Evolutionary conservation across 2,888 invertebrate species (phyloP), one percentile per base, ranked within the genome.

Genomic region (Hirtodrosophila trivittata): DNA sequence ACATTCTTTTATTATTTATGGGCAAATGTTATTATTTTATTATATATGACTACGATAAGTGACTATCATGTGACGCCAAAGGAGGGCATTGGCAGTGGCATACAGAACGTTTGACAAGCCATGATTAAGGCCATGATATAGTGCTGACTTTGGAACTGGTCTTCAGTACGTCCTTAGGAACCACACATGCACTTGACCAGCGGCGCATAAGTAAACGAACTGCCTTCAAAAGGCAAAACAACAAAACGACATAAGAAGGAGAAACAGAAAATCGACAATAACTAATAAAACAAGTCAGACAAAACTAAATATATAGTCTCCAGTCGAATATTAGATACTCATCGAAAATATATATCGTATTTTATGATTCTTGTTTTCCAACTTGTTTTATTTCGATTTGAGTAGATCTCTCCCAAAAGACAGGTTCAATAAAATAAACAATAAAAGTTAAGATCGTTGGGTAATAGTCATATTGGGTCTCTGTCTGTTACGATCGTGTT

Each of bases 121-220:
- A 21, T 5, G 18, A 21, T 21, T 46, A 62, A 50, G 43, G 46
- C 47, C 47, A 56, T 58, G 63, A 66, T 50, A 38, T 50, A 43
- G 10, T 10, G 41, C 25, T 56, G 64, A 43, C 57, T 57, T 26
- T 64, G 66, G 47, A 80, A 86, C 84, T 77, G 81, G 84, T 80
- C 57, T 65, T 55, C 30, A 26, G 49, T 43, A 46, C 41, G 80
- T 80, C 86, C 80, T 80, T 83, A 86, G 64, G 60, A 66, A 73
- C 38, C 65, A 62, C 59, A 67, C 81, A 67, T 84, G 81, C 80
- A 80, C 80, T 86, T 80, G 80, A 76, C 86, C 77, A 74, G 33
- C 43, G 13, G n/a, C 46, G 18, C 35, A 57, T 33, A 66, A 78
- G 86, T 65, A 69, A 78, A 78, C 60, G 84, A 84, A 84, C 77